These are phyloP conservation scores for Danio jaintianensis DNA, from an alignment of 2,797 vertebrate species.

Conservation along the genomic window DNA sequence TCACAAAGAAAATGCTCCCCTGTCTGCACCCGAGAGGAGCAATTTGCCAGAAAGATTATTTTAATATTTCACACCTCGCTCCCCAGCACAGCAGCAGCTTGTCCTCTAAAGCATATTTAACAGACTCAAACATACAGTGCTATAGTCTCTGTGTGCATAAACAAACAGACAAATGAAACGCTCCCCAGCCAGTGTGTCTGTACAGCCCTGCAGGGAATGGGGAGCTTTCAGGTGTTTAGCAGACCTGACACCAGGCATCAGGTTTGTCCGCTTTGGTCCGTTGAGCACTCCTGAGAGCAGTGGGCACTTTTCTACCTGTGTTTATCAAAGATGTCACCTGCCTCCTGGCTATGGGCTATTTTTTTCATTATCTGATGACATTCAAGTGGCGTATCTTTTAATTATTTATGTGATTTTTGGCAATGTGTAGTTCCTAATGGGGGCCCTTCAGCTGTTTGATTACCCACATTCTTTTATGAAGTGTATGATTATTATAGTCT, in stretches of 20 bases:
- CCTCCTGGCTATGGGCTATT: neutral
- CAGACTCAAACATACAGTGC: constrained; percentile 39
- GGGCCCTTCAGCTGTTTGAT: no score
- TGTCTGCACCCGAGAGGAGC: constrained; percentile 40
- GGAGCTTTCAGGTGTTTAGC: constrained; percentile 11
- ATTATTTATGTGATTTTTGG: neutral
- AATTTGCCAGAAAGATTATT: constrained; percentile 53
- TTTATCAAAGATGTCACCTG: constrained; percentile 22
- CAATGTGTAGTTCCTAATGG: no score
- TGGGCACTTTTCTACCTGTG: constrained; percentile 7
- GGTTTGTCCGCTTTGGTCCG: neutral
- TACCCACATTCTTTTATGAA: no score
- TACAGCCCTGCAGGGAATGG: constrained; percentile 21
- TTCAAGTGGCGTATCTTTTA: neutral
- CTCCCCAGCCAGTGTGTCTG: constrained; percentile 16
- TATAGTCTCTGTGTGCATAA: constrained; percentile 36
- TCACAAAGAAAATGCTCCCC: constrained; percentile 38
- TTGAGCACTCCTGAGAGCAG: neutral
- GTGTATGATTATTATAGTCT: no score
- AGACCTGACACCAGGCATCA: constrained; percentile 29
- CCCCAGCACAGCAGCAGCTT: constrained; percentile 47
- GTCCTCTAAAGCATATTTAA: constrained; percentile 55
- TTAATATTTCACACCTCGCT: constrained; percentile 57
- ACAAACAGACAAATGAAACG: constrained; percentile 33
- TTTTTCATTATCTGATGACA: neutral